A percentile compares a stretch with the other conserved stretches of the same genome.
These are phyloP conservation scores for Asarcornis scutulata DNA, from an alignment of 2,113 vertebrate genomes.

Conservation along the genomic window DNA sequence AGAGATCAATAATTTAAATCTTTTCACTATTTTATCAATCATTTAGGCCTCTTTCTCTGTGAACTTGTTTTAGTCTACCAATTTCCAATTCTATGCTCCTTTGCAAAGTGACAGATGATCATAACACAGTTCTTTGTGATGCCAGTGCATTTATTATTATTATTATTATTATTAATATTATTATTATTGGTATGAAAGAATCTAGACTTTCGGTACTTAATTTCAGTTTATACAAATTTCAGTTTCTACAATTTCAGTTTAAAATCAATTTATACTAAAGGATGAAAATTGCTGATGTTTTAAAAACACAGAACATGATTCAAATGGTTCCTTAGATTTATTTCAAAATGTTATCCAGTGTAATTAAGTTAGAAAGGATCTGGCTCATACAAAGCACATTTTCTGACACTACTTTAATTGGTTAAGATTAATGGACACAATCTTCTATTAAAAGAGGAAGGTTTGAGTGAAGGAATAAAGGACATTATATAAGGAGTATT, in stretches of 20 bases:
- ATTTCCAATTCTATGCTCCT: constrained; percentile 11
- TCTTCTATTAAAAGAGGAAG: neutral
- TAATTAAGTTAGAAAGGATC: constrained; percentile 24
- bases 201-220: neutral
- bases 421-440: neutral
- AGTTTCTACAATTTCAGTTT: too few relatives aligned
- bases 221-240: neutral
- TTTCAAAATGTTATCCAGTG: neutral
- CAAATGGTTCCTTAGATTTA: neutral
- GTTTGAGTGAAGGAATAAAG: neutral
- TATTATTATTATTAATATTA: neutral
- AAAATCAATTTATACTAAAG: neutral
- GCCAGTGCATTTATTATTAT: neutral
- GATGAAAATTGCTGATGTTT: neutral
- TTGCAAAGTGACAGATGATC: neutral
- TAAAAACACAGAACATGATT: neutral
- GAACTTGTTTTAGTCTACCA: neutral
- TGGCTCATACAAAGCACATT: neutral
- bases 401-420: neutral
- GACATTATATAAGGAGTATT: neutral
- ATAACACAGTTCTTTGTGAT: neutral
- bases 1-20: neutral
- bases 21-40: neutral
- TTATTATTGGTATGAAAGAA: neutral
- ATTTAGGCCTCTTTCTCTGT: neutral